phyloP scores from a whole-genome alignment of 2,113 vertebrate genomes.

The Lophotis ruficrista region DNA sequence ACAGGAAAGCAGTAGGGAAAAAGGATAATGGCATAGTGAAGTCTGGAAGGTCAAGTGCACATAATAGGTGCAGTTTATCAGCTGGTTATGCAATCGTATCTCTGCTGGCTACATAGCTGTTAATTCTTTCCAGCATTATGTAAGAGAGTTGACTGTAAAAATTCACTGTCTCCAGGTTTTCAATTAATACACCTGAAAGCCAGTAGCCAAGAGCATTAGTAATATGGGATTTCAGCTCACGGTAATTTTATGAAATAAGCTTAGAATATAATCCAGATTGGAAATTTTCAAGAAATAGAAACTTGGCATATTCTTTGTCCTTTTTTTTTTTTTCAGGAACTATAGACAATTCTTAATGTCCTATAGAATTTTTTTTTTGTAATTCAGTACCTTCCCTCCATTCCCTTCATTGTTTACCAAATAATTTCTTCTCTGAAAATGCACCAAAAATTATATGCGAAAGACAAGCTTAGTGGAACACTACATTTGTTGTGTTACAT shows the following conservation, averaged over 20 bases:
- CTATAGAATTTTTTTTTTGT: neutral
- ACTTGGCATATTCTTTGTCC: neutral
- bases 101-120: neutral
- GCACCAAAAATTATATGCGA: neutral
- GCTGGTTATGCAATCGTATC: neutral
- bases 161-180: neutral
- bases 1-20: neutral
- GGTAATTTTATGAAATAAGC: neutral
- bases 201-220: neutral
- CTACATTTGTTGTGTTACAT: slow-evolving; percentile 30
- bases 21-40: neutral
- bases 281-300: neutral
- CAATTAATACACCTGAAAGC: neutral
- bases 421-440: neutral
- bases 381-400: neutral
- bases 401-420: neutral
- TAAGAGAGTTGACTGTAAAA: neutral
- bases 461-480: neutral
- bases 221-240: neutral
- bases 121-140: neutral
- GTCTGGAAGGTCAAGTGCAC: neutral
- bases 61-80: neutral
- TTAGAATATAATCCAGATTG: neutral
- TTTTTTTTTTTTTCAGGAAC: neutral
- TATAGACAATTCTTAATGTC: neutral